Conservation (phyloP, 2,797 vertebrate genomes). For the Sternarchorhynchus goeldii region DNA sequence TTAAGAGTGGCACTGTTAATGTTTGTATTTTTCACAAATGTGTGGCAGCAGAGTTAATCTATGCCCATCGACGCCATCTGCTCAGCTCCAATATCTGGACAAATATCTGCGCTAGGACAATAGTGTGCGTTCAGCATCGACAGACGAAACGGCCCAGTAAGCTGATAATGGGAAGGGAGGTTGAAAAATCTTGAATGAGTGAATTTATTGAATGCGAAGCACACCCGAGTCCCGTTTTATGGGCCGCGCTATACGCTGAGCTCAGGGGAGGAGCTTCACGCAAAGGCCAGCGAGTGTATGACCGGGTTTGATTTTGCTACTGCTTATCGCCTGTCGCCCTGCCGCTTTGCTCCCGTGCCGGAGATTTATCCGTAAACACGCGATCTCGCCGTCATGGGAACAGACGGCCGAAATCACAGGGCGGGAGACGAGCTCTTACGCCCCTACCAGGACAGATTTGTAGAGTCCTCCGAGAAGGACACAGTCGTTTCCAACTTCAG, state of each 20-base stretch:
- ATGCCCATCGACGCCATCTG: conserved; percentile 50
- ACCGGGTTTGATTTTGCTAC: too few relatives aligned
- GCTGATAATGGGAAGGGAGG: neutral
- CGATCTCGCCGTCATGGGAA: neutral
- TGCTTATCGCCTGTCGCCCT: too few relatives aligned
- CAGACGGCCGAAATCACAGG: neutral
- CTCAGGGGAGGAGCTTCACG: neutral
- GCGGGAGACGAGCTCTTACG: neutral
- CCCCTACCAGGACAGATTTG: conserved; percentile 12
- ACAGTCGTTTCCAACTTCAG: neutral
- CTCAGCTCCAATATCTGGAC: conserved; percentile 13
- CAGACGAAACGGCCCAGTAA: neutral
- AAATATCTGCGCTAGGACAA: conserved; percentile 10
- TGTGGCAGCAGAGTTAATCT: conserved; percentile 33
- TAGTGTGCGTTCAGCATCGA: conserved; percentile 3
- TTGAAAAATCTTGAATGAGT: too few relatives aligned
- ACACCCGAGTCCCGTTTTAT: too few relatives aligned
- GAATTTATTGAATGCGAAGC: too few relatives aligned
- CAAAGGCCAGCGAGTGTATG: too few relatives aligned
- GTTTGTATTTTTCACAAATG: conserved; percentile 30
- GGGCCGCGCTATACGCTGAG: neutral
- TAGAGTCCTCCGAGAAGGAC: too few relatives aligned
- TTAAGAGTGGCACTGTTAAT: conserved; percentile 32
- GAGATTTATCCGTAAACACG: too few relatives aligned
- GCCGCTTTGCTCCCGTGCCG: too few relatives aligned